A percentile compares a stretch with the other conserved stretches of the same genome.
Evolutionary conservation across 1,140 invertebrate species (phyloP).

Genomic region (Dermatophagoides farinae): DNA sequence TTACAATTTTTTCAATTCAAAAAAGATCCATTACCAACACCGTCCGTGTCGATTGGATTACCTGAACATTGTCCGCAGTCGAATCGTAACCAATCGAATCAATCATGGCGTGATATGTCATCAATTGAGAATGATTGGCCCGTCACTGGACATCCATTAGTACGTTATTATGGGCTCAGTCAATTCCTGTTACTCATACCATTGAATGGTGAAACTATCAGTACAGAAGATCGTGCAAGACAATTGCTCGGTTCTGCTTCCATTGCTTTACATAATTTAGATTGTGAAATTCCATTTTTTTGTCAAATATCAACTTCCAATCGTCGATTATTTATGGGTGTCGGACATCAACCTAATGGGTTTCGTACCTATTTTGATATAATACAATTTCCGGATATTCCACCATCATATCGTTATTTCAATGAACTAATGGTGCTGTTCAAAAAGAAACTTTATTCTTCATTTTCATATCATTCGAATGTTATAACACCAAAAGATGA

Average conservation of each 20-base stretch:
- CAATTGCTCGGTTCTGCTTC: constrained; percentile 59
- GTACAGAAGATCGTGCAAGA: constrained; percentile 56
- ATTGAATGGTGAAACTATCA: constrained; percentile 32
- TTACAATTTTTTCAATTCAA: background rate
- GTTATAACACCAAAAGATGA: background rate
- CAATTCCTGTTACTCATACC: constrained; percentile 60
- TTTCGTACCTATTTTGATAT: constrained; percentile 61
- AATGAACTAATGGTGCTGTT: constrained; percentile 35
- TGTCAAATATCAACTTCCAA: constrained; percentile 57
- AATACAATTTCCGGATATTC: constrained; percentile 58
- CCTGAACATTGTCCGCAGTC: background rate
- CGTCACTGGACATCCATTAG: constrained; percentile 27
- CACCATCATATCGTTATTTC: constrained; percentile 58
- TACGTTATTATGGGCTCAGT: constrained; percentile 47
- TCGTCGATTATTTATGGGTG: constrained; percentile 61
- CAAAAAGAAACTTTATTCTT: constrained; percentile 28
- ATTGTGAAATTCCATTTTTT: constrained; percentile 59
- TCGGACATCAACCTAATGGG: constrained; percentile 40
- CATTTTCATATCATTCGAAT: background rate
- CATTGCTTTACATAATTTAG: constrained; percentile 59
- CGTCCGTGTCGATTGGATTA: background rate
- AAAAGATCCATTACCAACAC: background rate
- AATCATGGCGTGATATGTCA: constrained; percentile 32
- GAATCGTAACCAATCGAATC: background rate
- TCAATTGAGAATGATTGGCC: constrained; percentile 44